Evolutionary conservation across 2,888 invertebrate genomes (phyloP), one percentile per base, ranked within the genome.

Genomic region (Agrotis clavis): DNA sequence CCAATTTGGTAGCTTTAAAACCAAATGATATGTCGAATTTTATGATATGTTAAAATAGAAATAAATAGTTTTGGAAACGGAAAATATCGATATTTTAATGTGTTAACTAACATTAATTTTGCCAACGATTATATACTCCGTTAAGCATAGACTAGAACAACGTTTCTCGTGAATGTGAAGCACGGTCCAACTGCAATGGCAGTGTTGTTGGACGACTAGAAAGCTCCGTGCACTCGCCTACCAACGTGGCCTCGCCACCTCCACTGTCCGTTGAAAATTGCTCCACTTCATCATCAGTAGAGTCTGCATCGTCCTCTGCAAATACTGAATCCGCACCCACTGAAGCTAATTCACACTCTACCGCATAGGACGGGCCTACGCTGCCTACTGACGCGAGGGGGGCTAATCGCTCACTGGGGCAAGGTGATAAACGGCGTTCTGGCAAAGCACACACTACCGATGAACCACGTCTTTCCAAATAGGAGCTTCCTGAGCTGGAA

Each of bases 261-360:
- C 98, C 98, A 88, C 98, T 98, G 90, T 98, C 98, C 53, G 98
- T 98, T 74, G 98, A 98, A 90, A 98, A 98, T 87, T 98, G 98
- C 88, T 98, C 98, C 86, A 98, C 97, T 89, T 98, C 98, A 88
- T 98, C 98, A 90, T 98, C 98, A 19, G 98, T 98, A 86, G 98
- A 98, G 84, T 97, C 97, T 68, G 94, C 97, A 81, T 97, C 97
- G 87, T 97, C 97, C 89, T 98, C 98, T 71, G 97, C 96, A 92
- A 98, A 98, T 73, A 98, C 98, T 25, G 98, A 98, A 92, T 98
- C 98, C 66, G 98, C 97, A 59, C 97, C 97, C 71, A 97, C 97
- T 19, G 98, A 97, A 77, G 97, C 97, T 79, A 97, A 95, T 88
- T 98, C 98, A 86, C 97, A 97, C 89, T 98, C 98, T 78, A 97